phyloP scores from a whole-genome alignment of 1,140 invertebrate genomes.

The Orius insidiosus region DNA sequence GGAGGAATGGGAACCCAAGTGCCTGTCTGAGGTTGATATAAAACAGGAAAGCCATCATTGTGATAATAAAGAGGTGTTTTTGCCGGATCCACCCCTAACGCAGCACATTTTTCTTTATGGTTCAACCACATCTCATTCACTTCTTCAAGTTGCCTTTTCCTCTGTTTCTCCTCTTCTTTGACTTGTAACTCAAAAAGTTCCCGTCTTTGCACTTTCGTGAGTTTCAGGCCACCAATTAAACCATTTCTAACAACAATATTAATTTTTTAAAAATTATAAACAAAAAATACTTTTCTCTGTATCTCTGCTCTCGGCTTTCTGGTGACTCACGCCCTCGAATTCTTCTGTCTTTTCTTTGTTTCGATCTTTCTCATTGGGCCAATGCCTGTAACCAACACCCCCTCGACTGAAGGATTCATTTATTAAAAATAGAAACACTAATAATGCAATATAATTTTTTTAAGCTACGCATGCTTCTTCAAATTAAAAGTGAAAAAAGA shows the following conservation, averaged over 20 bases:
- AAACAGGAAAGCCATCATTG: slow-evolving; percentile 27
- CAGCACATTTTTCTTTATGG: slow-evolving; percentile 40
- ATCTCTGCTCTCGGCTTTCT: too few species aligned
- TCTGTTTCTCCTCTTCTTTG: slow-evolving; percentile 27
- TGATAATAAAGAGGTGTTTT: slow-evolving; percentile 35
- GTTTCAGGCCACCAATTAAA: slow-evolving; percentile 23
- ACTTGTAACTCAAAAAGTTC: slow-evolving; percentile 60
- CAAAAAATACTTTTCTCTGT: neutral
- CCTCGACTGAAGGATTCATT: too few species aligned
- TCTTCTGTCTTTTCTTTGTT: too few species aligned
- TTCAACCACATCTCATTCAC: slow-evolving; percentile 43
- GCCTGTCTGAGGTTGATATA: slow-evolving; percentile 18
- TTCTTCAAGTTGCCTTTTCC: slow-evolving; percentile 37
- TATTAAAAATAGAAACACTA: too few species aligned
- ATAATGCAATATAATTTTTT: too few species aligned
- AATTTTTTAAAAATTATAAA: neutral
- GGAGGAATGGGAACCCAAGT: slow-evolving; percentile 18
- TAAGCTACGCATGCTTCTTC: too few species aligned
- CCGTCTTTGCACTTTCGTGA: slow-evolving; percentile 51
- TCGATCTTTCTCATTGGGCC: too few species aligned
- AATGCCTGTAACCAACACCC: too few species aligned
- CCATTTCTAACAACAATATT: neutral
- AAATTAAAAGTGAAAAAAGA: neutral
- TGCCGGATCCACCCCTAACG: slow-evolving; percentile 37
- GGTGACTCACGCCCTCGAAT: too few species aligned